Percentiles rank a stretch among this genome's conserved stretches.
Evolutionary conservation across 2,113 vertebrate genomes (phyloP).

Genomic region (Albula goreensis): DNA sequence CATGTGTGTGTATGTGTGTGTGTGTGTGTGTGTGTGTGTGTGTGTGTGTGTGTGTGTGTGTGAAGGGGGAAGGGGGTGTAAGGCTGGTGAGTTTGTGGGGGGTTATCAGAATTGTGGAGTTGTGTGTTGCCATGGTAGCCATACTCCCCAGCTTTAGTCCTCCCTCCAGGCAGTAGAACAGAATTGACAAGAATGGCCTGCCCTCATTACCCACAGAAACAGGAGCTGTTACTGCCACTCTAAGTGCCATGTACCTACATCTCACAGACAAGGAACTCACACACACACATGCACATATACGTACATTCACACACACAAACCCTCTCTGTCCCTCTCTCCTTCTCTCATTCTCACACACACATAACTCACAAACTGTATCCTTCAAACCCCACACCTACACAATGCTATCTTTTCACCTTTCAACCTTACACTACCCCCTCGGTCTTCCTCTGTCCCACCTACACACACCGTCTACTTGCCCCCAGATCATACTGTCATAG

Average conservation of each 20-base stretch:
- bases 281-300: not conserved
- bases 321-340: not conserved
- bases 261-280: not conserved
- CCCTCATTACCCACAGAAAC: conserved; percentile 21
- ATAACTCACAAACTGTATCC: not conserved
- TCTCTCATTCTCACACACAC: not conserved
- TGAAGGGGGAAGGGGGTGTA: no score
- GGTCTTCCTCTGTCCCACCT: no score
- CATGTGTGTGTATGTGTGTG: not conserved
- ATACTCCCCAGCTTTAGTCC: conserved; percentile 43
- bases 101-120: conserved; percentile 16
- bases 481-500: not conserved
- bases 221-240: not conserved
- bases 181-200: conserved; percentile 28
- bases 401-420: no score
- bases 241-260: not conserved
- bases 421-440: no score
- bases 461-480: not conserved
- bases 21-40: not conserved
- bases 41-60: not conserved
- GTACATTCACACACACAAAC: not conserved
- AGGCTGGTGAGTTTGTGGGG: conserved; percentile 7
- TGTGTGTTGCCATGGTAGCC: conserved; percentile 58
- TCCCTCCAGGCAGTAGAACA: conserved; percentile 52
- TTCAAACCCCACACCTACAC: no score